Evolutionary conservation across 2,888 invertebrate species (phyloP).

Genomic region (Crepidodera aurea): DNA sequence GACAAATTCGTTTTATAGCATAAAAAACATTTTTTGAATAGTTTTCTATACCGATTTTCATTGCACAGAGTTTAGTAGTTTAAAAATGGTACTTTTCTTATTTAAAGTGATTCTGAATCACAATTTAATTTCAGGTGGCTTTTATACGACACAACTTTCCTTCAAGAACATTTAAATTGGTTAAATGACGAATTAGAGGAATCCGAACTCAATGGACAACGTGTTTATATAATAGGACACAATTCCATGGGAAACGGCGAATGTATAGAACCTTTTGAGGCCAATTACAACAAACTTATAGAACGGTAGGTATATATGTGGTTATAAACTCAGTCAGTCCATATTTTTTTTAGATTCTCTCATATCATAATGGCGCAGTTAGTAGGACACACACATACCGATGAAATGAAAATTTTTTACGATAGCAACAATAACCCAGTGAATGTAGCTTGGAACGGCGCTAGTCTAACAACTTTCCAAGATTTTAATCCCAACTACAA

Average conservation of each 20-base stretch:
- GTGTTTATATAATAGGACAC: conserved; percentile 85
- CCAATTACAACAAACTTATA: conserved; percentile 72
- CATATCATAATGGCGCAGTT: conserved; percentile 80
- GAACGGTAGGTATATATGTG: conserved; percentile 71
- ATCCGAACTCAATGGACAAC: conserved; percentile 69
- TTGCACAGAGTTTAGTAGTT: no score
- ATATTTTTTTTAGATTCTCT: conserved; percentile 64
- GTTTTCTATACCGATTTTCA: neutral
- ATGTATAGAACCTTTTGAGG: conserved; percentile 73
- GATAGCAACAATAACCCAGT: conserved; percentile 66
- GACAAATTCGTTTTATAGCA: no score
- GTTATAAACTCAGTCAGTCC: no score
- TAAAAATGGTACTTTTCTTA: no score
- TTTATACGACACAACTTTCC: conserved; percentile 69
- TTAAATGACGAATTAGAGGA: conserved; percentile 62
- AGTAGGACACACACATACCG: conserved; percentile 83
- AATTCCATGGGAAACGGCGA: conserved; percentile 77
- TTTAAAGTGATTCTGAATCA: no score
- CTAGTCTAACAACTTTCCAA: conserved; percentile 65
- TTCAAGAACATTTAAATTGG: conserved; percentile 82
- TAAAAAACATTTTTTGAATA: neutral
- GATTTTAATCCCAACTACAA: conserved; percentile 69
- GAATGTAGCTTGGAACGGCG: conserved; percentile 77
- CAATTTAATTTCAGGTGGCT: conserved; percentile 56
- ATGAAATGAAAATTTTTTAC: conserved; percentile 78